Percentiles rank a stretch among this genome's conserved stretches.
Evolutionary conservation across 2,888 invertebrate species (phyloP).

Genomic region (Odontocerum albicorne): DNA sequence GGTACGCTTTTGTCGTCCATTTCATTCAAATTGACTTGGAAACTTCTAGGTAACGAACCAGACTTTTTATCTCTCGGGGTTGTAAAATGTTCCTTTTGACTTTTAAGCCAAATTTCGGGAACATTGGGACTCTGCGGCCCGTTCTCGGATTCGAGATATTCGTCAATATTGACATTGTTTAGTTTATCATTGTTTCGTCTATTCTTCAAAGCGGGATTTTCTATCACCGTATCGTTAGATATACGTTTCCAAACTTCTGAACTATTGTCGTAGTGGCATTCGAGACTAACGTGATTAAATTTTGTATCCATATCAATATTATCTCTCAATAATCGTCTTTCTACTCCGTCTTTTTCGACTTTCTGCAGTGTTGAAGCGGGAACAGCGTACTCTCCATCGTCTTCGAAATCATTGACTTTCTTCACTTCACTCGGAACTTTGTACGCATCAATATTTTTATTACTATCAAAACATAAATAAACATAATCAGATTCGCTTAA

Average conservation of each 20-base stretch:
- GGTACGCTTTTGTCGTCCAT: conserved; percentile 52
- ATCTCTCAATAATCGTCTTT: conserved; percentile 17
- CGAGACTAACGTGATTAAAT: conserved; percentile 3
- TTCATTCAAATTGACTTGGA: conserved; percentile 65
- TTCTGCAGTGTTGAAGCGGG: conserved; percentile 23
- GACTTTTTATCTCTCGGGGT: conserved; percentile 68
- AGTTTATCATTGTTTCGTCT: conserved; percentile 25
- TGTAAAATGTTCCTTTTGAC: conserved; percentile 69
- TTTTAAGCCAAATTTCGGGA: conserved; percentile 71
- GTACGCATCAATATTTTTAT: conserved; percentile 31
- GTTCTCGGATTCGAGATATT: conserved; percentile 30
- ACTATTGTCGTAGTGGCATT: conserved; percentile 24
- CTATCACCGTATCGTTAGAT: conserved; percentile 35
- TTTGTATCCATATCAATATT: conserved; percentile 13
- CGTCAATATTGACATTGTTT: conserved; percentile 20
- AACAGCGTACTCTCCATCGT: conserved; percentile 31
- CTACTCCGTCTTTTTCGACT: conserved; percentile 21
- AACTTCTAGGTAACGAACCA: conserved; percentile 77
- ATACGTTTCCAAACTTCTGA: conserved; percentile 35
- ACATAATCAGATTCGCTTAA: conserved; percentile 55
- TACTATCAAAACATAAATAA: conserved; percentile 50
- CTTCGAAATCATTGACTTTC: conserved; percentile 24
- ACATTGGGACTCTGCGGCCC: conserved; percentile 61
- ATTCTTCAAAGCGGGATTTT: conserved; percentile 27
- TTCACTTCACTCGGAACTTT: conserved; percentile 26